Evolutionary conservation across 1,140 invertebrate genomes (phyloP).

Genomic region (Camponotus floridanus): DNA sequence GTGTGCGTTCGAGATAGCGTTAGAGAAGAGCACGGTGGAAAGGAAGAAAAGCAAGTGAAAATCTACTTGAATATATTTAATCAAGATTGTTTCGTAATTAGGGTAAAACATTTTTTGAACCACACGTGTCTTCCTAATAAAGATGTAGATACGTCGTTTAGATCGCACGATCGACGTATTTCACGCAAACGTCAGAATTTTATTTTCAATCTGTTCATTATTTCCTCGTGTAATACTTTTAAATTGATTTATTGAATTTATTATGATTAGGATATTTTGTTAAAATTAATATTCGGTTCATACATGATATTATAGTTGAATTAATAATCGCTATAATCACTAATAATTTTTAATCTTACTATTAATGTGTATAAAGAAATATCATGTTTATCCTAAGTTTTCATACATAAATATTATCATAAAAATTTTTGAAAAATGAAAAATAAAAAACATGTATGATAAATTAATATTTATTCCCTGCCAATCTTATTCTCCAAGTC

Average conservation of each 20-base stretch:
- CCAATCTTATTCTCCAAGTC: slow-evolving; percentile 19
- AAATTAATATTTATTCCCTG: slow-evolving; percentile 38
- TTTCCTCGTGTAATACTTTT: neutral
- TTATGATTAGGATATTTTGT: neutral
- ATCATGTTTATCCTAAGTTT: neutral
- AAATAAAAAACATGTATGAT: neutral
- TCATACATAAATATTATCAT: neutral
- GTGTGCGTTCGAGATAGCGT: slow-evolving; percentile 50
- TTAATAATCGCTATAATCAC: neutral
- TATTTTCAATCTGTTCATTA: slow-evolving; percentile 46
- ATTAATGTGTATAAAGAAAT: neutral
- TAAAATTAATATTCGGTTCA: slow-evolving; percentile 16
- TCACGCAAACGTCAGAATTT: slow-evolving; percentile 43
- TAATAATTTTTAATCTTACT: neutral
- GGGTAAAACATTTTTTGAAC: slow-evolving; percentile 65
- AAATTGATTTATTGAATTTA: slow-evolving; percentile 33
- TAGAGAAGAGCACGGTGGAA: neutral
- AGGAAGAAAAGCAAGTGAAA: neutral
- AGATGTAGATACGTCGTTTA: slow-evolving; percentile 39
- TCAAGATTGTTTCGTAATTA: slow-evolving; percentile 66
- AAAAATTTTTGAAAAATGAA: neutral
- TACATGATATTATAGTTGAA: neutral
- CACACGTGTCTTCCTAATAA: slow-evolving; percentile 23
- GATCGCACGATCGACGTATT: neutral
- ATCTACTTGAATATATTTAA: slow-evolving; percentile 63